Conservation (phyloP, 2,113 vertebrate species). For the Addax nasomaculatus region DNA sequence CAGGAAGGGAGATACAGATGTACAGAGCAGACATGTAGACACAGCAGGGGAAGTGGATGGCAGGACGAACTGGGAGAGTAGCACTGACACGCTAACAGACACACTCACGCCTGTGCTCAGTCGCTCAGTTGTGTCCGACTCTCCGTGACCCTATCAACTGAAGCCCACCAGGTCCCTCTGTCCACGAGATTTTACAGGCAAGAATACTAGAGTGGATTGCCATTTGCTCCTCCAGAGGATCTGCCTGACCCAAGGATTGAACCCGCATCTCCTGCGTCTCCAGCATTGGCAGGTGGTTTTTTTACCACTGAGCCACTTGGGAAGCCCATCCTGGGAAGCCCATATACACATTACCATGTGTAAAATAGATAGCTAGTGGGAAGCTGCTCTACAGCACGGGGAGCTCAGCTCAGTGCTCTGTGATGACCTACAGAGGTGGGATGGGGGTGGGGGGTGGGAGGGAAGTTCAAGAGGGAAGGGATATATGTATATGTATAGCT, state of each 20-base stretch:
- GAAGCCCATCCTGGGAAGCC: background rate
- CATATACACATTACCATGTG: background rate
- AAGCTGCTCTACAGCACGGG: background rate
- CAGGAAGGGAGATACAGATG: background rate
- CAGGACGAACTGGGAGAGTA: background rate
- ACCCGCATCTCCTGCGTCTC: background rate
- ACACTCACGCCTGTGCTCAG: background rate
- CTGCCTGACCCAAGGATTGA: background rate
- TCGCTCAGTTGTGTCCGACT: background rate
- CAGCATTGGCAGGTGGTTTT: background rate
- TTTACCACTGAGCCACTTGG: background rate
- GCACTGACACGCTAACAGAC: background rate
- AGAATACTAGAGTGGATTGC: background rate
- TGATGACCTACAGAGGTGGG: background rate
- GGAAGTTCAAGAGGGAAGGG: background rate
- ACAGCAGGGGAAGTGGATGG: background rate
- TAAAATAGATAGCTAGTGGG: background rate
- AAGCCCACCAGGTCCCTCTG: background rate
- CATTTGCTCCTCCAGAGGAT: background rate
- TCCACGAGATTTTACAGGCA: background rate
- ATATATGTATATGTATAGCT: background rate
- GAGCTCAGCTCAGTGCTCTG: background rate
- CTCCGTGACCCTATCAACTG: background rate
- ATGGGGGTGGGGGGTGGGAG: background rate
- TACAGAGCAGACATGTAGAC: background rate